Percentiles rank a stretch among this genome's conserved stretches.
phyloP scores from a whole-genome alignment of 2,797 vertebrate species.

The Botia kubotai region DNA sequence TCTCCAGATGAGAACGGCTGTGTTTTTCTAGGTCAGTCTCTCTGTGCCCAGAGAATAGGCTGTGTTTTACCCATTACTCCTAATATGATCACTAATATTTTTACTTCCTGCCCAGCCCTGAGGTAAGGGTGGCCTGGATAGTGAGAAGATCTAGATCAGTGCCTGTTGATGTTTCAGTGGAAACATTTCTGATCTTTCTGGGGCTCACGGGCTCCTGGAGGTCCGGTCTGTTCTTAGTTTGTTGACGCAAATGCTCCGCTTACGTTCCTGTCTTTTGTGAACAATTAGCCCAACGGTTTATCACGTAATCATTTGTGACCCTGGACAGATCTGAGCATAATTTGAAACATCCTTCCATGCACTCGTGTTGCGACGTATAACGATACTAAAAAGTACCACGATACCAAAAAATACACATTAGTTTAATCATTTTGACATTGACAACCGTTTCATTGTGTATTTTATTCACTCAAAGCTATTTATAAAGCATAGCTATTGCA shows the following conservation, averaged over 20 bases:
- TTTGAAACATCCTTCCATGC: neutral
- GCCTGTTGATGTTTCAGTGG: conserved; percentile 27
- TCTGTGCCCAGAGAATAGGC: conserved; percentile 61
- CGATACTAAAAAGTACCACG: neutral
- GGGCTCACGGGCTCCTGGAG: neutral
- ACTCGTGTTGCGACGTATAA: neutral
- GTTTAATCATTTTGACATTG: no score
- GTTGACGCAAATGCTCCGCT: neutral
- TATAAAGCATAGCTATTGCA: no score
- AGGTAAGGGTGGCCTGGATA: conserved; percentile 56
- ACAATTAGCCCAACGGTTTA: neutral
- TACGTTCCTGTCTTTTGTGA: neutral
- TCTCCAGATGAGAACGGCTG: conserved; percentile 57
- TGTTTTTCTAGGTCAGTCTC: conserved; percentile 65
- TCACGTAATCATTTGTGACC: conserved; percentile 1
- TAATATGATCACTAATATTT: conserved; percentile 67
- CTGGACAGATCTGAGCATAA: conserved; percentile 1
- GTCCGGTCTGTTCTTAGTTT: neutral
- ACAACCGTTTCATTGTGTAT: no score
- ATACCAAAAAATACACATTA: no score
- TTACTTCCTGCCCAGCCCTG: conserved; percentile 58
- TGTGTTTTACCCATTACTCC: conserved; percentile 60
- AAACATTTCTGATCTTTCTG: conserved; percentile 26
- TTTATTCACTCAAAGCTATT: no score
- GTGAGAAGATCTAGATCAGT: conserved; percentile 57